Base-by-base conservation (phyloP, 2,113 vertebrate species). In the Procapra przewalskii region DNA sequence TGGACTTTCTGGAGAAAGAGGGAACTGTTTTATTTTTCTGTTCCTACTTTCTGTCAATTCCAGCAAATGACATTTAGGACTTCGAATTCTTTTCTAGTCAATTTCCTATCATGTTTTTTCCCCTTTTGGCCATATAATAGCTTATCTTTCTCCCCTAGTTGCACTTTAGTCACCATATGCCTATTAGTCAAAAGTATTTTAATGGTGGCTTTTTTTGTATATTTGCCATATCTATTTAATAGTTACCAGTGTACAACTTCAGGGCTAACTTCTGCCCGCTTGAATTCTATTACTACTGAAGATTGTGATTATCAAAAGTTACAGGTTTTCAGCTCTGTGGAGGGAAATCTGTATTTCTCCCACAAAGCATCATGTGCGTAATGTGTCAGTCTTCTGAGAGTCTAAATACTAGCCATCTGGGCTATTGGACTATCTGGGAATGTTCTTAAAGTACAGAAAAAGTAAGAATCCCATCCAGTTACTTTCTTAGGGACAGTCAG, bases 401-500 rank as follows among this genome's bases (percentile, higher is more conserved):
- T 92, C 75, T 17, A 31, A 33, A 6, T 71, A 36, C 79, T 89
- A 84, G 75, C 79, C 83, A 29, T 91, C 55, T 55, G 52, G 40
- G 84, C 95, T 96, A 0, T 82, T 95, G 45, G 59, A 91, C 88
- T 54, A 0, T 84, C 75, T 93, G 7, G 4, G 33, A 97, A 96
- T 90, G 36, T 67, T 87, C 67, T 95, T 89, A 19, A 88, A 62
- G n/a, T 43, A 86, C 57, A 54, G 90, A 82, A 96, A 79, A 96
- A 97, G 17, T 43, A 64, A 67, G 5, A 91, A n/a, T 62, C 93
- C 95, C 75, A 57, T 64, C 0, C 0, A 21, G 45, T 75, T 57
- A 64, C 91, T 96, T 97, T 86, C 92, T 90, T 89, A 91, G 25
- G 64, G 64, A 3, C n/a, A 98, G 95, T 62, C 48, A 50, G 14